Evolutionary conservation across 1,140 invertebrate species (phyloP), one percentile per base, ranked within the genome.

Genomic region (Idris sp.): DNA sequence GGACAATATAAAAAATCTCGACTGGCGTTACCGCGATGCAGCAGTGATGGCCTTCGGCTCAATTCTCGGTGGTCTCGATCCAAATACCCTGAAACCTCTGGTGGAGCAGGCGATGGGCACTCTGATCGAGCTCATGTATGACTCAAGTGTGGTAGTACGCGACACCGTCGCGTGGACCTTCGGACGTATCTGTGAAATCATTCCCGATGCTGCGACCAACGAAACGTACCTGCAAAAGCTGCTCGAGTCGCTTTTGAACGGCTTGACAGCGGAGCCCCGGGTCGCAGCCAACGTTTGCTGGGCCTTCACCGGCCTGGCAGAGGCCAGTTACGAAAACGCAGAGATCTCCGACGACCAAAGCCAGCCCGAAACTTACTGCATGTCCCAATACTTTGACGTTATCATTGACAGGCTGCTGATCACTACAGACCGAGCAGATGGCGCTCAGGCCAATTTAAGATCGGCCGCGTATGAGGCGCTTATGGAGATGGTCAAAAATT

Each of bases 401-500:
- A 98, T 99, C 81, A 92, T 99, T 40, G 91, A 95, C 38, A 92
- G 95, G 75, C 88, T 99, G 1, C 87, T 99, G 10, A 94, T 96
- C 83, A 98, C 97, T 0, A 98, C 98, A 0, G 98, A 99, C 85
- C 90, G 98, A 73, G 92, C 91, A 41, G 94, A 96, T 87, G 94
- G 93, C 0, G 91, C 92, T 1, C 93, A 95, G 84, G 94, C 96
- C 14, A 99, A 99, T 89, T 89, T 99, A 38, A 90, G 98, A 79
- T 95, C 96, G 38, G 97, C 98, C 41, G 98, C 98, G 1, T 99
- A 99, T 85, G 98, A 99, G 88, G 97, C 98, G 1, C 88, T 99
- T 0, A 99, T 99, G 97, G 98, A 99, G 88, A 95, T 99, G 93
- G 95, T 99, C n/a, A 99, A 99, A 85, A 99, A 99, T 84, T 98